Conservation (phyloP, 37 sponge, comb jelly and placozoan genomes). For the Haliclona indistincta region DNA sequence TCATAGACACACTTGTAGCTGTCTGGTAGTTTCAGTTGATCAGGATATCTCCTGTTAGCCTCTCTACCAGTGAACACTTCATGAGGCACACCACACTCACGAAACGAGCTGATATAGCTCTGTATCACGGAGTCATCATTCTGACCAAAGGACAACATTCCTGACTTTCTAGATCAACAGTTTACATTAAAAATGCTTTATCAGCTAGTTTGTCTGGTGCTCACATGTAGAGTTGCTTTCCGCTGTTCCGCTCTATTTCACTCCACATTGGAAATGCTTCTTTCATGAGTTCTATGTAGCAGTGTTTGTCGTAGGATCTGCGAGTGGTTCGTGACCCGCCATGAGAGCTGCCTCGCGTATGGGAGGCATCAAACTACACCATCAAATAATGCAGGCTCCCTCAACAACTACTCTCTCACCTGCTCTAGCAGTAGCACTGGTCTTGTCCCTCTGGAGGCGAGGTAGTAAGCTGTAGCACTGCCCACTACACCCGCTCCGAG, state of each 20-base stretch:
- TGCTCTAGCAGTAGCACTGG: constrained; percentile 75
- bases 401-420: constrained; percentile 31
- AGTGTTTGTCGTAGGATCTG: constrained; percentile 41
- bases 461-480: constrained; percentile 74
- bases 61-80: constrained; percentile 37
- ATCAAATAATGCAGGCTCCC: neutral
- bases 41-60: constrained; percentile 38
- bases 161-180: constrained; percentile 40
- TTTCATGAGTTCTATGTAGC: constrained; percentile 78
- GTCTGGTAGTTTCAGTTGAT: constrained; percentile 57
- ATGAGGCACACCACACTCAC: constrained; percentile 25
- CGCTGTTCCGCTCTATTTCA: constrained; percentile 63
- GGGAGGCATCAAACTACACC: constrained; percentile 66
- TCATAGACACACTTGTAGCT: constrained; percentile 63
- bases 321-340: constrained; percentile 80
- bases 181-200: neutral
- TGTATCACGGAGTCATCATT: neutral
- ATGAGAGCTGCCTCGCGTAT: constrained; percentile 91
- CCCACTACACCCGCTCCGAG: constrained; percentile 89
- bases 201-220: neutral
- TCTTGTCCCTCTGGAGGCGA: constrained; percentile 33
- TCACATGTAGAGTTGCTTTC: constrained; percentile 58
- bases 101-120: neutral
- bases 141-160: constrained; percentile 59
- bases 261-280: constrained; percentile 77